phyloP scores from a whole-genome alignment of 2,888 invertebrate genomes.

The Acrobasis repandana region DNA sequence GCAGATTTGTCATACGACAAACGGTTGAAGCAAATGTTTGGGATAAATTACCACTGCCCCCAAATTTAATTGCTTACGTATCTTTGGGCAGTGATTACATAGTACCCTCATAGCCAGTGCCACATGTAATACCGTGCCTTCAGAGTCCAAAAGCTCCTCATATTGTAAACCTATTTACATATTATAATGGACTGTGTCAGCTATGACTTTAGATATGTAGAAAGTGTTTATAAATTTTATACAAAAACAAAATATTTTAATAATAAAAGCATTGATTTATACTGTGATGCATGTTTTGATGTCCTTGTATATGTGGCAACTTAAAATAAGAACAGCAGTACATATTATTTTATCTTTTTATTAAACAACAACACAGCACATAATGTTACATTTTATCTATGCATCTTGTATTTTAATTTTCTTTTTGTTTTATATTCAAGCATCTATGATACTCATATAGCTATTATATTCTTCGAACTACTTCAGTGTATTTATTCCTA shows the following conservation, averaged over 20 bases:
- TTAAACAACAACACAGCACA: constrained; percentile 34
- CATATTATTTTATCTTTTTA: constrained; percentile 31
- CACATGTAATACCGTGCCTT: constrained; percentile 53
- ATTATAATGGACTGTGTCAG: constrained; percentile 34
- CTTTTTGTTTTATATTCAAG: constrained; percentile 14
- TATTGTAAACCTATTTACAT: constrained; percentile 41
- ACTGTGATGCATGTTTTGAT: constrained; percentile 41
- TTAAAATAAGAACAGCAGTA: constrained; percentile 17
- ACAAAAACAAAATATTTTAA: constrained; percentile 58
- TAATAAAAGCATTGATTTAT: constrained; percentile 51
- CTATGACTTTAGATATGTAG: constrained; percentile 37
- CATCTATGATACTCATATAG: constrained; percentile 16
- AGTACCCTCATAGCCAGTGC: constrained; percentile 56
- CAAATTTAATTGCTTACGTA: constrained; percentile 73
- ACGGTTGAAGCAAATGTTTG: constrained; percentile 86
- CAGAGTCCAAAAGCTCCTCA: constrained; percentile 40
- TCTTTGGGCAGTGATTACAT: constrained; percentile 79
- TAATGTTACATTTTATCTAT: constrained; percentile 20
- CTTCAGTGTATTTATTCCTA: constrained; percentile 71
- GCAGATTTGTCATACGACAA: constrained; percentile 89
- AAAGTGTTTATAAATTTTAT: constrained; percentile 62
- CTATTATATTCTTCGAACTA: constrained; percentile 34
- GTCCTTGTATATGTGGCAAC: constrained; percentile 26
- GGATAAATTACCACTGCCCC: constrained; percentile 85
- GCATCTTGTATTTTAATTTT: constrained; percentile 16